Evolutionary conservation across 2,113 vertebrate species (phyloP).

Genomic region (Lagopus leucura): DNA sequence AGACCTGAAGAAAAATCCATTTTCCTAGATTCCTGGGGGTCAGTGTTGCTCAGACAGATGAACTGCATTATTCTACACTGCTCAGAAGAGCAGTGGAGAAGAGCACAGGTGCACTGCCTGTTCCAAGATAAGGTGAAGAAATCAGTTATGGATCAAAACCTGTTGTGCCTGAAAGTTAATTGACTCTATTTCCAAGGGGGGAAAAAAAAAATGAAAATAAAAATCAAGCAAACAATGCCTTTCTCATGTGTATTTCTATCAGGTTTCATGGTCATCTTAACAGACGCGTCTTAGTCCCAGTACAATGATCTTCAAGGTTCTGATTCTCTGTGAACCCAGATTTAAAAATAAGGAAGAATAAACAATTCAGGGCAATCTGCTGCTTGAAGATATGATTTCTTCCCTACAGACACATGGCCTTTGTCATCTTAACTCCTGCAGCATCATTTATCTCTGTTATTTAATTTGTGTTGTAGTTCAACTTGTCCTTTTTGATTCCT

Average conservation of each 20-base stretch:
- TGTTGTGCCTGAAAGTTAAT: not conserved
- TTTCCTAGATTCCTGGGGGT: not conserved
- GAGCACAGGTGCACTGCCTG: not conserved
- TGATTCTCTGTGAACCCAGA: not conserved
- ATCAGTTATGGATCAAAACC: not conserved
- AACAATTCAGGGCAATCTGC: not conserved
- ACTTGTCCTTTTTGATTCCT: not conserved
- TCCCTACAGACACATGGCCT: not conserved
- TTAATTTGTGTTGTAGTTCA: not conserved
- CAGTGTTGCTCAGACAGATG: not conserved
- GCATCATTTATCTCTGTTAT: not conserved
- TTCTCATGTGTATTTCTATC: not conserved
- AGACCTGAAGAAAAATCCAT: not conserved
- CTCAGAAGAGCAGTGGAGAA: not conserved
- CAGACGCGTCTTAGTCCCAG: not conserved
- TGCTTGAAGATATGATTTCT: not conserved
- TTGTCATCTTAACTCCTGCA: not conserved
- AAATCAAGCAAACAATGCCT: not conserved
- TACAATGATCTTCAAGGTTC: not conserved
- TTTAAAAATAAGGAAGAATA: slow-evolving; percentile 12
- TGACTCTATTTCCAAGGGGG: rapidly evolving
- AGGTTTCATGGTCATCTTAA: not conserved
- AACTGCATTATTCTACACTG: not conserved
- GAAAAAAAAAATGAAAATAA: no score
- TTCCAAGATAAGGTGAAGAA: not conserved